Evolutionary conservation across 2,113 vertebrate genomes (phyloP).

Genomic region (Menidia beryllina): DNA sequence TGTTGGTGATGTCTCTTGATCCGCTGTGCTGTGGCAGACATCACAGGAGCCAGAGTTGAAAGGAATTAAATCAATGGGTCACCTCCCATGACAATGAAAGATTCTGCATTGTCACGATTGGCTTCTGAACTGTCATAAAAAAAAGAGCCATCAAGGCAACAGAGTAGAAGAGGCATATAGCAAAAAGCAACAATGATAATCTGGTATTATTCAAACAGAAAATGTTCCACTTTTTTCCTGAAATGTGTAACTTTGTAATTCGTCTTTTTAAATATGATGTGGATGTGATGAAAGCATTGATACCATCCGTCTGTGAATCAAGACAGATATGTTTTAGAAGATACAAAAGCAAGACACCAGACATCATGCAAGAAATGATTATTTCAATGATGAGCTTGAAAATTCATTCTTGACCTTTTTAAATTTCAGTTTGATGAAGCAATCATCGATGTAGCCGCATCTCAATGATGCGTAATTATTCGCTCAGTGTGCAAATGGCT

Average conservation of each 20-base stretch:
- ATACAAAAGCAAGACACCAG: neutral
- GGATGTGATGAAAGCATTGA: neutral
- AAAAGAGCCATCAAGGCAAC: slow-evolving; percentile 19
- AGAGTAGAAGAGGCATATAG: slow-evolving; percentile 7
- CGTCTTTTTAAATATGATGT: neutral
- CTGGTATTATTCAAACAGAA: neutral
- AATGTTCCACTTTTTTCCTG: neutral
- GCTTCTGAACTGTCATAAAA: slow-evolving; percentile 38
- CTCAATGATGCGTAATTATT: slow-evolving; percentile 12
- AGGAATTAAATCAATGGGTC: slow-evolving; percentile 45
- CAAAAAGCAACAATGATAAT: neutral
- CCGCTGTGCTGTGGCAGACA: slow-evolving; percentile 25
- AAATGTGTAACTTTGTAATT: neutral
- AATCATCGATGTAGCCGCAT: slow-evolving; percentile 22
- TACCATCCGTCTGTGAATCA: neutral
- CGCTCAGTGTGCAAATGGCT: slow-evolving; percentile 14
- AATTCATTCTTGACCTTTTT: slow-evolving; percentile 10
- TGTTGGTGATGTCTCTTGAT: slow-evolving; percentile 20
- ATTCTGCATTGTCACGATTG: slow-evolving; percentile 24
- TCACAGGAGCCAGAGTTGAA: slow-evolving; percentile 32
- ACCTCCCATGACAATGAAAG: slow-evolving; percentile 46
- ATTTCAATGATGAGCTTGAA: slow-evolving; percentile 2
- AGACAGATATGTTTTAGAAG: neutral
- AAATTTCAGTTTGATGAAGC: slow-evolving; percentile 9
- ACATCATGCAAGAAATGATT: neutral